Conservation (phyloP, 2,113 vertebrate species). For the Atractosteus spatula region DNA sequence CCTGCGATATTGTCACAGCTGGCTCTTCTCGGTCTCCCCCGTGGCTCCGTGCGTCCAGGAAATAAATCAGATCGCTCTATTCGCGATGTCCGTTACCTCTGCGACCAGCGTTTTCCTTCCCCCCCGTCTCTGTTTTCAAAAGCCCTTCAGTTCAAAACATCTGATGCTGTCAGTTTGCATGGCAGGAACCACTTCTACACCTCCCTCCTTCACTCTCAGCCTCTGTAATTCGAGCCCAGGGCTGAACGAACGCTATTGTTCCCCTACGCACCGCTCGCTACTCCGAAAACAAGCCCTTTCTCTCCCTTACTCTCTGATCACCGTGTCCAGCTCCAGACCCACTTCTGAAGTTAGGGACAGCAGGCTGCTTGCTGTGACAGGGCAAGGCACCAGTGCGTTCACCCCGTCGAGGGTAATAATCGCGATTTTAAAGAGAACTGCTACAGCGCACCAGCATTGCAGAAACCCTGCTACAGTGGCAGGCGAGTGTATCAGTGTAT, state of each 20-base stretch:
- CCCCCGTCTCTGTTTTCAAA: conserved; percentile 30
- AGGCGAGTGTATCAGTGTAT: no score
- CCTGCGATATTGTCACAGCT: no score
- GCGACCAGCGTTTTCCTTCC: conserved; percentile 13
- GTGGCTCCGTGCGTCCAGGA: no score
- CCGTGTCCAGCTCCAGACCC: conserved; percentile 4
- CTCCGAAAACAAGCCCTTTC: conserved; percentile 7
- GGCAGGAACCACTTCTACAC: conserved; percentile 49
- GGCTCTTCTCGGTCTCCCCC: no score
- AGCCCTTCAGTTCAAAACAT: conserved; percentile 41
- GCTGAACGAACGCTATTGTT: conserved; percentile 41
- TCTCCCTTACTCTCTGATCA: conserved; percentile 23
- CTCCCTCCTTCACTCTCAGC: conserved; percentile 35
- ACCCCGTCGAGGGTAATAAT: no score
- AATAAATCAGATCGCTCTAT: no score
- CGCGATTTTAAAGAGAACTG: no score
- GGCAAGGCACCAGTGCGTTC: no score
- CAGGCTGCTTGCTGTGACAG: no score
- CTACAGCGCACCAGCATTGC: no score
- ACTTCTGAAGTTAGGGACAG: conserved; percentile 1
- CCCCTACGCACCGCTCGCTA: conserved; percentile 19
- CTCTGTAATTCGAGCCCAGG: conserved; percentile 64
- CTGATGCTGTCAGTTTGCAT: conserved; percentile 64
- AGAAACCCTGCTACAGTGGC: no score
- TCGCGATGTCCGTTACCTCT: no score